These are phyloP conservation scores for Homarus gammarus DNA, from an alignment of 2,888 invertebrate genomes.

Conservation along the genomic window DNA sequence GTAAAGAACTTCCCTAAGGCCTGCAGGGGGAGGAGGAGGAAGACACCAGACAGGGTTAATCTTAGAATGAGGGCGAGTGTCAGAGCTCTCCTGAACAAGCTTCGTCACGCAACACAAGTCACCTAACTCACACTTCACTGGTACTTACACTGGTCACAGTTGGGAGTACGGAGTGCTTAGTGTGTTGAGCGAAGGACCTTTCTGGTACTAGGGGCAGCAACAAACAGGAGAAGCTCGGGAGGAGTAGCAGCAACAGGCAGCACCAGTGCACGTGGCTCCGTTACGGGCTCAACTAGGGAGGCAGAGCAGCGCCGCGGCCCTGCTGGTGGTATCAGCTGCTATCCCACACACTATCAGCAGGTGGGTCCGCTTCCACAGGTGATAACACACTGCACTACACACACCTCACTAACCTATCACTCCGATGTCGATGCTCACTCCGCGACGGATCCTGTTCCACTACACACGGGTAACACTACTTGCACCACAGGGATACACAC, in stretches of 20 bases:
- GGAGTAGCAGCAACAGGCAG: not conserved
- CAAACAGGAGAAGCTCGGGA: no score
- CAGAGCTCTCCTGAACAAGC: no score
- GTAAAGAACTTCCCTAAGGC: no score
- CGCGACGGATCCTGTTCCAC: not conserved
- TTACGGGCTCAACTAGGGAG: not conserved
- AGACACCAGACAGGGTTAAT: no score
- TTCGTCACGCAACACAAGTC: no score
- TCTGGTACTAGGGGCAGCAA: no score
- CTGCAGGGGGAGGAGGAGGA: no score
- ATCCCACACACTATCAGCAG: constrained; percentile 50
- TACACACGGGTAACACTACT: not conserved
- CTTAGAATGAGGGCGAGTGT: no score
- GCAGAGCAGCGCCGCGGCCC: not conserved
- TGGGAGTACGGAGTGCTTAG: no score
- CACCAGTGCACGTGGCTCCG: not conserved
- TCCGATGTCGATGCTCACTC: not conserved
- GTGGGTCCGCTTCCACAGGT: constrained; percentile 59
- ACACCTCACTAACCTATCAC: constrained; percentile 8
- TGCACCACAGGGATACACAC: not conserved
- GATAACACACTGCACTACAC: constrained; percentile 23
- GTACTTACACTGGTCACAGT: not conserved
- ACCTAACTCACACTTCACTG: not conserved
- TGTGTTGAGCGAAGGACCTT: no score
- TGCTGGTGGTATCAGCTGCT: constrained; percentile 7